A percentile compares a stretch with the other conserved stretches of the same genome.
Conservation (phyloP, 2,888 invertebrate species). For the Brachycybe producta region DNA sequence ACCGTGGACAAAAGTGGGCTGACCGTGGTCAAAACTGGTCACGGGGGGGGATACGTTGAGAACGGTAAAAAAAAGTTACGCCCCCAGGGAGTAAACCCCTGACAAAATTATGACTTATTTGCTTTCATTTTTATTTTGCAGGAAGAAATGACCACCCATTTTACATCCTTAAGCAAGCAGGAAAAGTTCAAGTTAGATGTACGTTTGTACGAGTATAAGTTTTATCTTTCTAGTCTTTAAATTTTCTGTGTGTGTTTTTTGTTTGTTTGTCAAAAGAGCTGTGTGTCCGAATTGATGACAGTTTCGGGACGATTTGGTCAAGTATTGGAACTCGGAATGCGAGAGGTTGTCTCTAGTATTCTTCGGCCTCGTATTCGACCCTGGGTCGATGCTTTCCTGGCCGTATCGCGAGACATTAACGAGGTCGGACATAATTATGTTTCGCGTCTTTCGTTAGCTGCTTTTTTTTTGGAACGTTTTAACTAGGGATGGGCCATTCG, state of each 20-base stretch:
- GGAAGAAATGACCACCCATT: neutral
- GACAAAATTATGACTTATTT: no score
- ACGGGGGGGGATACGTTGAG: no score
- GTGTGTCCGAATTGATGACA: conserved; percentile 31
- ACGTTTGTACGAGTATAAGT: conserved; percentile 16
- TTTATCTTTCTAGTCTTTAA: neutral
- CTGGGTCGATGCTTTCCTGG: conserved; percentile 67
- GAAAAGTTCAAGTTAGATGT: conserved; percentile 35
- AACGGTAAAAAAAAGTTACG: no score
- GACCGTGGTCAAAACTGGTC: no score
- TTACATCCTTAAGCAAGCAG: conserved; percentile 29
- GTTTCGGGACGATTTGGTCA: conserved; percentile 31
- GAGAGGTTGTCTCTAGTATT: conserved; percentile 62
- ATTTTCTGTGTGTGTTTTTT: conserved; percentile 2
- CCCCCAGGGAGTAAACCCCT: no score
- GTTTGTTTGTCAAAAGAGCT: conserved; percentile 30
- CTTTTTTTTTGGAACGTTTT: no score
- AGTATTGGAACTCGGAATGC: conserved; percentile 60
- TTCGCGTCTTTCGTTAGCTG: no score
- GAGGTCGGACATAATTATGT: no score
- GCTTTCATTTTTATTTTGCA: no score
- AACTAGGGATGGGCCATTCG: no score
- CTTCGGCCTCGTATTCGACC: conserved; percentile 70
- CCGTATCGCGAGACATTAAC: conserved; percentile 61
- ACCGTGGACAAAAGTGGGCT: no score